phyloP scores from a whole-genome alignment of 2,888 invertebrate genomes.

The Odontocolon sp. region DNA sequence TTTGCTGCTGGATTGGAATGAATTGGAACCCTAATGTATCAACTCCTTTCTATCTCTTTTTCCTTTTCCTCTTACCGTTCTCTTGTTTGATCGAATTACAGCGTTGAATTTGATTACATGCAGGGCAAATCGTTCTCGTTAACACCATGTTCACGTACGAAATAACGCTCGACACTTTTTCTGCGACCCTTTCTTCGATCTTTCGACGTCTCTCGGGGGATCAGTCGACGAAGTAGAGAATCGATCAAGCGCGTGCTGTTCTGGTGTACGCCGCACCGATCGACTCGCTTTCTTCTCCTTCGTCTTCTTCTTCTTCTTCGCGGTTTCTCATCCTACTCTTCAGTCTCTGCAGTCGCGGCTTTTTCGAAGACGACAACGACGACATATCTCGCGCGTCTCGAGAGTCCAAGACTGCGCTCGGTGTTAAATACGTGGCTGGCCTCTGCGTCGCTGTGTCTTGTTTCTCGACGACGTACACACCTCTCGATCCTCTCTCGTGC shows the following conservation, averaged over 20 bases:
- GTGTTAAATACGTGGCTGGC: conserved; percentile 74
- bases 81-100: neutral
- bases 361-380: conserved; percentile 54
- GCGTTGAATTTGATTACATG: neutral
- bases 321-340: conserved; percentile 35
- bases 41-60: neutral
- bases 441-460: conserved; percentile 73
- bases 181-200: conserved; percentile 21
- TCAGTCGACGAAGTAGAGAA: conserved; percentile 1
- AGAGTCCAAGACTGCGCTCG: conserved; percentile 66
- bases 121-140: conserved; percentile 20
- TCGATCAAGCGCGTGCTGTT: conserved; percentile 28
- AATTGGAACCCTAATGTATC: neutral
- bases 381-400: conserved; percentile 72
- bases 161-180: conserved; percentile 19
- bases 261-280: conserved; percentile 5
- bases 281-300: conserved; percentile 46
- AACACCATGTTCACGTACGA: conserved; percentile 28
- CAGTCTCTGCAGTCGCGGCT: neutral
- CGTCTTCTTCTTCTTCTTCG: conserved; percentile 44
- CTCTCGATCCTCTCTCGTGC: conserved; percentile 43
- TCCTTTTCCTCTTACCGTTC: neutral
- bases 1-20: no score
- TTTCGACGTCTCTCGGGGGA: conserved; percentile 31
- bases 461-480: conserved; percentile 65